Base-by-base conservation (phyloP, 2,113 vertebrate genomes). In the Anseranas semipalmata region DNA sequence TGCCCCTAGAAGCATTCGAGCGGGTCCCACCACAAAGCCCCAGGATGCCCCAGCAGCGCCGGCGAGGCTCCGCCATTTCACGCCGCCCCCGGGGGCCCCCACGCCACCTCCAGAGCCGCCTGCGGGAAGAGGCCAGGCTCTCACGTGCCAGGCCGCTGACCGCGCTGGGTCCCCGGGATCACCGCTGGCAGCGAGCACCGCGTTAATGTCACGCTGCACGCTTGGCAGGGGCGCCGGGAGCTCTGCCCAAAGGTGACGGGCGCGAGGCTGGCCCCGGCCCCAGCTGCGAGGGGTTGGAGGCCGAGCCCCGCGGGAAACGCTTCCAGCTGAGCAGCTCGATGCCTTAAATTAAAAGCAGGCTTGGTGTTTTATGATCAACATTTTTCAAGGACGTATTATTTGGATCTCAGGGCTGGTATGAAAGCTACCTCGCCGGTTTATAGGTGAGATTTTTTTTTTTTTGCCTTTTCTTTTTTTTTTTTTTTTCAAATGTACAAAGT, bases 131-230 rank as follows among this genome's bases (percentile, higher is more conserved):
- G 63, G 86, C 3, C 1, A 15, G 72, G 66, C 55, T 93, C 93
- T 92, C 84, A 45, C 6, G 0, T 85, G 67, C 82, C 37, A 35
- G 77, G 55, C 1, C 85, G 75, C 82, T 85, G 83, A 87, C 83
- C 92, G 78, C 1, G 1, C 66, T 71, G 85, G 77, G 92, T 90
- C 90, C 77, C 53, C 60, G 90, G 87, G 83, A 92, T 94, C 87
- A 93, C 66, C 79, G 87, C 78, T 13, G 67, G 85, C 25, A 85
- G 50, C 71, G n/a, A 70, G 59, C 63, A 74, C 77, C 70, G 52
- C 82, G 89, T 92, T 66, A 85, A 73, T 41, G 80, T 92, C 93
- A 92, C 35, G 55, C 4, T 0, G 60, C 73, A 35, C 33, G 66
- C 35, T 2, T 89, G 77, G 88, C 83, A 92, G 76, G 87, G 53